Evolutionary conservation across 2,888 invertebrate genomes (phyloP).

Genomic region (Gordius sp.): DNA sequence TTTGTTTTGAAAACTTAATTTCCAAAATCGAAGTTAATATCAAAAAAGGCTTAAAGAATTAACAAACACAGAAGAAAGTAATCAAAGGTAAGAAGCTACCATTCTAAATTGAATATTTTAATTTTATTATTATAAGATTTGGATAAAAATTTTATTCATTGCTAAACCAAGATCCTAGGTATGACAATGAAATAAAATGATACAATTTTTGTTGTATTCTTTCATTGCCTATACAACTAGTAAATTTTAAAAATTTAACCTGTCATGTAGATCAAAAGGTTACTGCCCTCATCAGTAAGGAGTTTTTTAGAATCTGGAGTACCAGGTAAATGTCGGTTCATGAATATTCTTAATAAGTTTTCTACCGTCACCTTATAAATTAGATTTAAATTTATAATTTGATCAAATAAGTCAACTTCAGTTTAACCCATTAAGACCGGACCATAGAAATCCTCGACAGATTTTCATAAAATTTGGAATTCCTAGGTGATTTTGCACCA

Average conservation of each 20-base stretch:
- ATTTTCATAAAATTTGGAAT: too few relatives aligned
- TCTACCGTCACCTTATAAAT: slow-evolving; percentile 78
- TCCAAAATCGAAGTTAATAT: not conserved
- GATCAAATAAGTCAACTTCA: too few relatives aligned
- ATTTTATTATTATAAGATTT: too few relatives aligned
- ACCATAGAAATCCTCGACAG: too few relatives aligned
- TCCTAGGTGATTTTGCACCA: too few relatives aligned
- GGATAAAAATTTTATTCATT: too few relatives aligned
- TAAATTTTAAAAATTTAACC: slow-evolving; percentile 27
- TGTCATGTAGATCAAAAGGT: slow-evolving; percentile 77
- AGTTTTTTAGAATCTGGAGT: slow-evolving; percentile 80
- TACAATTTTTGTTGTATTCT: not conserved
- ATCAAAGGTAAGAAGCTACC: too few relatives aligned
- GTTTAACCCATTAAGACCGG: too few relatives aligned
- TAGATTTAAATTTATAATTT: too few relatives aligned
- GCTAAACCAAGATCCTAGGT: too few relatives aligned
- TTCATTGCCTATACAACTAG: not conserved
- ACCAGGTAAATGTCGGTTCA: slow-evolving; percentile 63
- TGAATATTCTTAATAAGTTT: slow-evolving; percentile 78
- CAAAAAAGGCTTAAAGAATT: not conserved
- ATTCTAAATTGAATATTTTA: too few relatives aligned
- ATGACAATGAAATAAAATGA: too few relatives aligned
- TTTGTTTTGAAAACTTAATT: not conserved
- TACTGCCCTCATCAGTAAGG: slow-evolving; percentile 79
- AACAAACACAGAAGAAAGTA: not conserved